These are phyloP conservation scores for Pollimyrus isidori DNA, from an alignment of 2,113 vertebrate genomes.

Conservation along the genomic window DNA sequence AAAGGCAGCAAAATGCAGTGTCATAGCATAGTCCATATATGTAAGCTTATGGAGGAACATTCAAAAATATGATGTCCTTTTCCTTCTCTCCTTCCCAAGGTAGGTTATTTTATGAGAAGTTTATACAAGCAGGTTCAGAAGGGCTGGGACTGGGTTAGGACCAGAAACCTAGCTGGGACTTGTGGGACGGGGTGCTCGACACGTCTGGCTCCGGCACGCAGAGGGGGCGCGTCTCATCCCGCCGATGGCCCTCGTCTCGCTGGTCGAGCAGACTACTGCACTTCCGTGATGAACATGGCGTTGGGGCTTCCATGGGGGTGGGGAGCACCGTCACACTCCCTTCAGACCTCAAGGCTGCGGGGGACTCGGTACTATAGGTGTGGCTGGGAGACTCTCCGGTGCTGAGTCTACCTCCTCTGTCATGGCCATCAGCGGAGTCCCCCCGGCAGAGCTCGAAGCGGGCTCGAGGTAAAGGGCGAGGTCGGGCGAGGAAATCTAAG, in stretches of 20 bases:
- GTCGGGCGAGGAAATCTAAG: slow-evolving; percentile 82
- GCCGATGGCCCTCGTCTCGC: slow-evolving; percentile 81
- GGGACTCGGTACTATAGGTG: slow-evolving; percentile 89
- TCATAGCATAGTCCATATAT: background rate
- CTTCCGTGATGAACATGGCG: slow-evolving; percentile 61
- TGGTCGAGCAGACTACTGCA: slow-evolving; percentile 77
- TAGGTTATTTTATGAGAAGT: background rate
- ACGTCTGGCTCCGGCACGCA: slow-evolving; percentile 73
- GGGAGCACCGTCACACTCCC: slow-evolving; percentile 71
- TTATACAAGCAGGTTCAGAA: background rate
- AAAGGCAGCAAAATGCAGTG: background rate
- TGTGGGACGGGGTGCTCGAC: slow-evolving; percentile 69
- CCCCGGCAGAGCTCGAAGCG: slow-evolving; percentile 78
- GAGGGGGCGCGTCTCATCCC: slow-evolving; percentile 81
- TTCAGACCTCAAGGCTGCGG: slow-evolving; percentile 83
- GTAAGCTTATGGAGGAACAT: background rate
- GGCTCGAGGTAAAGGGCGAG: slow-evolving; percentile 79
- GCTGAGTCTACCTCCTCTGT: slow-evolving; percentile 42
- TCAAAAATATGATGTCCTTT: background rate
- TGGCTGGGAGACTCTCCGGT: slow-evolving; percentile 79
- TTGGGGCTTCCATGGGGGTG: slow-evolving; percentile 68
- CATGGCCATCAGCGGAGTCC: slow-evolving; percentile 62
- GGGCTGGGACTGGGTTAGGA: slow-evolving; percentile 53
- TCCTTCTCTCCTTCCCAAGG: background rate
- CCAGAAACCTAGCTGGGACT: slow-evolving; percentile 81